phyloP scores from a whole-genome alignment of 2,797 vertebrate species.

The Mus spretus region DNA sequence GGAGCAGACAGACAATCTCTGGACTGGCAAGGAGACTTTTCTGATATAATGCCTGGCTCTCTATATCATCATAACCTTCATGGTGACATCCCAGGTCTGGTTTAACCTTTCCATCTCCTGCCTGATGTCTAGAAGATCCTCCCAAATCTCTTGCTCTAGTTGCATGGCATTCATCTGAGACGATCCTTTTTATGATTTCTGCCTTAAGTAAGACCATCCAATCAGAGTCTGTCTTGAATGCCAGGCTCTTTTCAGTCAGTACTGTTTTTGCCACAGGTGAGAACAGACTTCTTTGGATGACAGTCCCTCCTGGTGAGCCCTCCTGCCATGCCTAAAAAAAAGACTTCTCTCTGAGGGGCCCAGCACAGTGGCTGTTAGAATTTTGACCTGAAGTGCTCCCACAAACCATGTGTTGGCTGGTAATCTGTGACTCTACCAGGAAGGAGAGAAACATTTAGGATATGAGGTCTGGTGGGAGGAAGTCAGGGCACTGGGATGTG shows the following conservation, averaged over 20 bases:
- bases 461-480: background rate
- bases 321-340: background rate
- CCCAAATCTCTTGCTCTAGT: background rate
- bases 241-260: background rate
- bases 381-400: background rate
- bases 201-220: background rate
- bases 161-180: background rate
- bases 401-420: background rate
- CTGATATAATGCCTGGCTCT: conserved; percentile 10
- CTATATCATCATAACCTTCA: background rate
- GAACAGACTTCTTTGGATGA: background rate
- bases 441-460: background rate
- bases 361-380: background rate
- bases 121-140: conserved; percentile 33
- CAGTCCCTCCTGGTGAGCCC: background rate
- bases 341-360: background rate
- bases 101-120: background rate
- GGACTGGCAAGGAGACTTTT: background rate
- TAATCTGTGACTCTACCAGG: background rate
- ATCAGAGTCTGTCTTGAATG: background rate
- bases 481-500: too few relatives aligned
- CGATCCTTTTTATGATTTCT: background rate
- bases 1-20: background rate
- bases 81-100: background rate
- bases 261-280: background rate